Evolutionary conservation across 2,888 invertebrate genomes (phyloP), one percentile per base, ranked within the genome.

Genomic region (Labia minor): DNA sequence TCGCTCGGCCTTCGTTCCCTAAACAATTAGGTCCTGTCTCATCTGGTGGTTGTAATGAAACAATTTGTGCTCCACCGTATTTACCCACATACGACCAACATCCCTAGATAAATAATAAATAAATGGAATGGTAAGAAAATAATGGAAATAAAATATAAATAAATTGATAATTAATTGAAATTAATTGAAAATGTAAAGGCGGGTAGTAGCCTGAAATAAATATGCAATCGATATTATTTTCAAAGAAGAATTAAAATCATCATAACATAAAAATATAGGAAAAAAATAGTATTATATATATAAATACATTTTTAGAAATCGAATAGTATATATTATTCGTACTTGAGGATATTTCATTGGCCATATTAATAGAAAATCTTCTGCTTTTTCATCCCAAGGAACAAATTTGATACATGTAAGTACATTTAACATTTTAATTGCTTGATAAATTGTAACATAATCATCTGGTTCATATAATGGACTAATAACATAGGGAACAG

Each of bases 81-180:
- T 83, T 80, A 0, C 90, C 90, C 1, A 90, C 86, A 72, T 85
- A 88, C 0, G 89, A 89, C 83, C 88, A 89, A 74, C 90, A 90
- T 14, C 90, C 49, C 49, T 49, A 10, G 33, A 33, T 8, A 70
- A 67, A 68, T n/a, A 61, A 64, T 49, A 61, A 16, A n/a, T n/a
- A 19, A 62, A 20, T 10, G 20, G 67, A 37, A 19, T 66, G 21
- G 71, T 68, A 1, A 61, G 61, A 62, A 33, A 71, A 67, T 37
- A 33, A 67, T 16, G 14, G 37, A 67, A 14, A 26, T 10, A 66
- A 37, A 65, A 61, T 62, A 62, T 19, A 10, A 16, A 49, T n/a
- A 49, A 19, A 37, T 21, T 69, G 11, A 16, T 21, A 33, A 49
- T 65, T 11, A 49, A 21, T 21, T 16, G 26, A 1, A 20, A 63